Evolutionary conservation across 2,888 invertebrate genomes (phyloP), one percentile per base, ranked within the genome.

Genomic region (Eremobia ochroleuca): DNA sequence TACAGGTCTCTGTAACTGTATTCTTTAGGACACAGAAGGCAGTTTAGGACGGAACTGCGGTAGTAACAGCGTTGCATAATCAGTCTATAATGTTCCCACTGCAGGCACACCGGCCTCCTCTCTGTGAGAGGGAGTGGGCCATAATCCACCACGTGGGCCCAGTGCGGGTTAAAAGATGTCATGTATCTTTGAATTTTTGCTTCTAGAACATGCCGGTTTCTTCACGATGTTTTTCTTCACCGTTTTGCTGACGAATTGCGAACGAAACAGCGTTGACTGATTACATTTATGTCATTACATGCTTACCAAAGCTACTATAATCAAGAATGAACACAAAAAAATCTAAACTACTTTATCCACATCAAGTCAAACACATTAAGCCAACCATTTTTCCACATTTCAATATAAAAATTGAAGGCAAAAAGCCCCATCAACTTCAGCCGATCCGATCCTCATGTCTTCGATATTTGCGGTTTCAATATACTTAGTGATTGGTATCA

Each of bases 391-490:
- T 88, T 85, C 59, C 72, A 79, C 69, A 82, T 77, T 82, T 85
- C 70, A 62, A 81, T 74, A 86, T n/a, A 87, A 85, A 86, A 82
- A 61, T 52, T 43, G 21, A 58, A 37, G 28, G 49, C 40, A 68
- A 69, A 85, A 81, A 73, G 52, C 9, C 64, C 15, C 55, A 85
- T 85, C 21, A 76, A 82, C 75, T 74, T 83, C 86, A 83, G 79
- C 82, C 84, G 86, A 70, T 71, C 84, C 83, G 86, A 85, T 83
- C 80, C 88, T 85, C 88, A 88, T 88, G 85, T 88, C 87, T 79
- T 85, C 80, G 83, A 84, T 87, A 87, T 88, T 85, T 88, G 88
- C 88, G 92, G 92, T 92, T 81, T 71, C 85, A 84, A 85, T 86
- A 87, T 87, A 82, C 88, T 90, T 90, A 90, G 87, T 83, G 85